Evolutionary conservation across 2,113 vertebrate species (phyloP), one percentile per base, ranked within the genome.

Genomic region (Piprites chloris): DNA sequence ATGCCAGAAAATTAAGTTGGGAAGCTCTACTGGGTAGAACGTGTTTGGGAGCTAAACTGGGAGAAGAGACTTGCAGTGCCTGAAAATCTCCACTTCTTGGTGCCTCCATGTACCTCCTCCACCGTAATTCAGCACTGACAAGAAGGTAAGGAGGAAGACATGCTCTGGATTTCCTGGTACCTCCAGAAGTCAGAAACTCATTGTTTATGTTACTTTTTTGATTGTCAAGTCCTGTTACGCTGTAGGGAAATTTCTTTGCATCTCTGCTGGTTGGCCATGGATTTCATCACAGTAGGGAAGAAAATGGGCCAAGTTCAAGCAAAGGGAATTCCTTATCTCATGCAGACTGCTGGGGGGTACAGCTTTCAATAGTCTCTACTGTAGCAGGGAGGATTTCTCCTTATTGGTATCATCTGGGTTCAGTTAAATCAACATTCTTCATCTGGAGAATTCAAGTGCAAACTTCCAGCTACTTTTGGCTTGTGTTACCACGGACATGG

Each of bases 261-360:
- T 44, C 39, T 90, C 72, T 88, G 32, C 53, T 62, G 33, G 2
- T 12, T 83, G 56, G 23, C 61, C 16, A 52, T 44, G 32, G 68
- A 66, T 95, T 95, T 89, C 49, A 74, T 63, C 89, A 81, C 65
- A 81, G 83, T 37, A 71, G 50, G 80, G 47, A 90, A 69, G 46
- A 71, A 95, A 88, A 72, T 21, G 26, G 49, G 15, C n/a, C 27
- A 80, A 88, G 75, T 90, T 95, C 75, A 90, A 91, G 85, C 35
- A 74, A 65, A 85, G 47, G 46, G 50, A 92, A 87, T 92, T 84
- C 68, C 52, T 95, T 93, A 84, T 93, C 73, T 96, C 83, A 79
- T 86, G 59, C 72, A 89, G 86, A 55, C 76, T 86, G 72, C 58
- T 83, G 35, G 47, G 32, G 15, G 2, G 5, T 46, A 30, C 59